Evolutionary conservation across 2,888 invertebrate genomes (phyloP), one percentile per base, ranked within the genome.

Genomic region (Suillia variegata): DNA sequence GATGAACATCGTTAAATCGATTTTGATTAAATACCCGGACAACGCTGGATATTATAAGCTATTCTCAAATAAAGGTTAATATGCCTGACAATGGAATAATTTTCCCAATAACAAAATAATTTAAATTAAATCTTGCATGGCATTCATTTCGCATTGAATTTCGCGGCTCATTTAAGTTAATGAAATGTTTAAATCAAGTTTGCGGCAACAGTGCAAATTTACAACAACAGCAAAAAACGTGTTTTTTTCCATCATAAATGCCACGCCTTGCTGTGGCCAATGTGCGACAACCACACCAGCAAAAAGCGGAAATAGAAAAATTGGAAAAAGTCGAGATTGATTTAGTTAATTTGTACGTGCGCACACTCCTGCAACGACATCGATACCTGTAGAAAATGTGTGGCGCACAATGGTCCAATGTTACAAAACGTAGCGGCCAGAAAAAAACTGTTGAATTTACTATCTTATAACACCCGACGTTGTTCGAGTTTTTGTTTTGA

Each of bases 261-360:
- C 38, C 38, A 38, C 38, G 38, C 38, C 38, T 38, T 13, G 45
- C 18, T 20, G n/a, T 13, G 20, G 18, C 18, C 45, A 45, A 8
- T 6, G 18, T 18, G 5, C 20, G 6, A 5, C 3, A 17, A 13
- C 45, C 45, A 8, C 17, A 17, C 18, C 45, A 18, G 18, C 45
- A 20, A 8, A 38, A n/a, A 38, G 20, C 18, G 5, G 38, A 38
- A 38, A 38, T 38, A 38, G n/a, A 4, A 8, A n/a, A 6, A 22
- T 8, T 15, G 42, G 42, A 38, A 18, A 42, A 48, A 56, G 2
- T 20, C 45, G 20, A 51, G 56, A 56, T 50, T 56, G 50, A 56
- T 56, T 56, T 42, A 24, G 34, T 50, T 55, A 47, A 55, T 55
- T 47, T 48, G 47, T 55, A 55, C 55, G 55, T 54, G 54, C 33